A percentile compares a stretch with the other conserved stretches of the same genome.
Evolutionary conservation across 2,888 invertebrate species (phyloP).

Genomic region (Xestobium rufovillosum): DNA sequence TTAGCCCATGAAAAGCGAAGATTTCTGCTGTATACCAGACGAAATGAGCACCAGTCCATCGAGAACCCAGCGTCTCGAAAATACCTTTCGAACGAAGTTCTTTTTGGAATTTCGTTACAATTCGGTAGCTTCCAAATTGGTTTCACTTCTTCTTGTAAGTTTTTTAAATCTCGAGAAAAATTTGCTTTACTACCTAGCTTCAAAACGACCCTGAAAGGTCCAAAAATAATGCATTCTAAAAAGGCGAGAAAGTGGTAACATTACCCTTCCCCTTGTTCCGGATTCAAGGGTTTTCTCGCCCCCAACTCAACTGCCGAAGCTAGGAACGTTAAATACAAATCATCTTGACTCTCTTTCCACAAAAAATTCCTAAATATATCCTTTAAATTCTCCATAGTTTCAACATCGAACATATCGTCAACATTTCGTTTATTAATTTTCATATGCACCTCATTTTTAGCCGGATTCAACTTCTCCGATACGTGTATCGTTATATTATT

Average conservation of each 20-base stretch:
- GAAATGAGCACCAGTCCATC: constrained; percentile 85
- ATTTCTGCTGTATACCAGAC: constrained; percentile 64
- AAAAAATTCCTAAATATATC: constrained; percentile 69
- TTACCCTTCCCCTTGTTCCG: constrained; percentile 82
- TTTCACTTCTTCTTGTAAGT: constrained; percentile 71
- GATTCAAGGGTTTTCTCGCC: constrained; percentile 71
- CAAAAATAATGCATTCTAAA: not conserved
- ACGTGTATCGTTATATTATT: constrained; percentile 57
- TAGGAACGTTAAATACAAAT: constrained; percentile 75
- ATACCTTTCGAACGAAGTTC: constrained; percentile 75
- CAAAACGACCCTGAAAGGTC: constrained; percentile 61
- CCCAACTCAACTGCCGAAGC: constrained; percentile 81
- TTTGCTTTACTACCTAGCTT: constrained; percentile 68
- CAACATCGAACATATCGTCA: constrained; percentile 71
- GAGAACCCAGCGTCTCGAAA: constrained; percentile 73
- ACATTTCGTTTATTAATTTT: constrained; percentile 87
- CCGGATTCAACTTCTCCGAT: constrained; percentile 56
- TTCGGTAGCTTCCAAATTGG: constrained; percentile 69
- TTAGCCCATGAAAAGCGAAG: no score
- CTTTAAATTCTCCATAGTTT: constrained; percentile 63
- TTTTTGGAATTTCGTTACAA: constrained; percentile 76
- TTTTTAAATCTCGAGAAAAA: constrained; percentile 62
- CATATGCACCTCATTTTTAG: constrained; percentile 71
- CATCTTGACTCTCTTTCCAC: constrained; percentile 69
- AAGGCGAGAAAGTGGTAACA: no score